Evolutionary conservation across 2,888 invertebrate species (phyloP), one percentile per base, ranked within the genome.

Genomic region (Therioaphis trifolii): DNA sequence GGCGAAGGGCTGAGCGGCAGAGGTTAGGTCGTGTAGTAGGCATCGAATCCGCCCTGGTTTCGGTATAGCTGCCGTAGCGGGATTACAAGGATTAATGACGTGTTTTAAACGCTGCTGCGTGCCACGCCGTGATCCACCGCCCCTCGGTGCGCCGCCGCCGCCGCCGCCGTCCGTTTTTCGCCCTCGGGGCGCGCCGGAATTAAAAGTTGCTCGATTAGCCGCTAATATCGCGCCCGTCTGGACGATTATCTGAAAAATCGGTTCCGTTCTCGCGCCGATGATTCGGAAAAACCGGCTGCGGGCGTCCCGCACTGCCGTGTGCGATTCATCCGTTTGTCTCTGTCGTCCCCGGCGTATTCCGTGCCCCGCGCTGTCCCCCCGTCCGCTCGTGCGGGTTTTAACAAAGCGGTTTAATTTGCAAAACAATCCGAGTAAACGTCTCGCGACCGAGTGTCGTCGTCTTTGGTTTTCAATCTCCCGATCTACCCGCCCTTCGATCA

Each of bases 191-290:
- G 52, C 40, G 52, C 9, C 35, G 46, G 80, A 80, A 80, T 80
- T 82, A 82, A 82, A 82, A 82, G 82, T 74, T 24, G 82, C 63
- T 74, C 82, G 82, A 82, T 82, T 82, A 74, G 82, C 82, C 82
- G 82, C 63, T 74, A 40, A 74, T 35, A 49, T 80, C 71, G 80
- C 49, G 49, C 63, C 72, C 82, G 82, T 82, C 82, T 74, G 82
- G 63, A 72, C 72, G 82, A 82, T 82, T 82, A 82, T 82, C 82
- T 74, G 82, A 82, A 82, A 82, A 82, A 82, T 82, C 82, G 82
- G 82, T 82, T 66, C 49, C 72, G 82, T 66, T 82, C 72, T 74
- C 82, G 82, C 63, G 82, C 82, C 82, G 74, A 66, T 82, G 82
- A 74, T 52, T 66, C 82, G 82, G 80, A 82, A 82, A 55, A 49